Evolutionary conservation across 2,797 vertebrate species (phyloP).

Genomic region (Myotis findleyi): DNA sequence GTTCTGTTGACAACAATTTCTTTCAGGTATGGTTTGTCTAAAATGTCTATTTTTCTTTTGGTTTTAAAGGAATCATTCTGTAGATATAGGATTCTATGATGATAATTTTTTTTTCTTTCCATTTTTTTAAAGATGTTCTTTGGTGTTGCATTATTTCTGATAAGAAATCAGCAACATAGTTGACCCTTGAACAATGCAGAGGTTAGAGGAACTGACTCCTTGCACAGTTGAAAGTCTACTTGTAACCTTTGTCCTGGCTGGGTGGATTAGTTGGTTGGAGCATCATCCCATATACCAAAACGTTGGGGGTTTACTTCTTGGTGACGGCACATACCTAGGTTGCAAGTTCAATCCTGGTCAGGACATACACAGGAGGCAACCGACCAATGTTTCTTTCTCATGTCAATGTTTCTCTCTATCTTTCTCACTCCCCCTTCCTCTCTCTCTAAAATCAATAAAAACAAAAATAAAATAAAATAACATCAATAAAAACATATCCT

Average conservation of each 20-base stretch:
- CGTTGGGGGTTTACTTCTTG: too few relatives aligned
- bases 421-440: too few relatives aligned
- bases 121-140: background rate
- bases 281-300: too few relatives aligned
- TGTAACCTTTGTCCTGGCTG: background rate
- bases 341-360: too few relatives aligned
- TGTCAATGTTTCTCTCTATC: too few relatives aligned
- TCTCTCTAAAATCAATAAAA: too few relatives aligned
- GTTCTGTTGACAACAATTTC: background rate
- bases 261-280: too few relatives aligned
- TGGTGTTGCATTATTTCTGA: background rate
- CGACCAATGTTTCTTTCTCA: too few relatives aligned
- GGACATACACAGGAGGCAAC: too few relatives aligned
- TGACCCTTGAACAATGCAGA: background rate
- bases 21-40: background rate
- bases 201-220: background rate
- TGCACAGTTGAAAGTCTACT: background rate
- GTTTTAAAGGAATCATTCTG: background rate
- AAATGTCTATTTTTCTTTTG: background rate
- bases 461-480: too few relatives aligned
- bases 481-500: too few relatives aligned
- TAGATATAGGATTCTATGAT: background rate
- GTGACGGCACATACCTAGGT: too few relatives aligned
- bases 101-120: background rate
- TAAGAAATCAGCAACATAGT: background rate